A percentile compares a stretch with the other conserved stretches of the same genome.
phyloP scores from a whole-genome alignment of 2,797 vertebrate genomes.

The Halcyon smyrnensis region DNA sequence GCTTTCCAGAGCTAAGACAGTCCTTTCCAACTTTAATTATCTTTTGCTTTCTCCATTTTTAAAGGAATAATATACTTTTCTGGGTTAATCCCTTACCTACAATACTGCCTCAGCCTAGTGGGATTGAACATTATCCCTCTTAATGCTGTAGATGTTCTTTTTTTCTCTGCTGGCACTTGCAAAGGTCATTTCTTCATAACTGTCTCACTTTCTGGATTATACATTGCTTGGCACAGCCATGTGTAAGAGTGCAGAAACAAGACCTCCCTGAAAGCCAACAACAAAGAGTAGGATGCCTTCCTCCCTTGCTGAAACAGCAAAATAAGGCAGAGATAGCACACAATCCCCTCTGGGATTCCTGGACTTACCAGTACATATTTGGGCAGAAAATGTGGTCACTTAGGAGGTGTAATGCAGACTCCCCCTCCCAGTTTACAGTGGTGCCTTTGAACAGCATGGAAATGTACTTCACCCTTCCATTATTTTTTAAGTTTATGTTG shows the following conservation, averaged over 20 bases:
- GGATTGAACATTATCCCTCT: background rate
- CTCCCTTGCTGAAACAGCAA: background rate
- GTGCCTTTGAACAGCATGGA: background rate
- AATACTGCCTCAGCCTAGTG: background rate
- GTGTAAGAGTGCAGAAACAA: background rate
- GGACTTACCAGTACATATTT: background rate
- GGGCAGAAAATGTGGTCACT: background rate
- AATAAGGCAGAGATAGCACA: background rate
- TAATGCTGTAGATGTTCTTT: background rate
- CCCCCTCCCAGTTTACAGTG: background rate
- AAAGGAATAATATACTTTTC: background rate
- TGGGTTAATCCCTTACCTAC: slow-evolving; percentile 18
- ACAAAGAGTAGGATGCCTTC: background rate
- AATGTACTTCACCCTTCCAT: background rate
- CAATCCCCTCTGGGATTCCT: background rate
- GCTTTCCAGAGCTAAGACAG: background rate
- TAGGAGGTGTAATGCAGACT: background rate
- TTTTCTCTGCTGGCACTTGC: background rate
- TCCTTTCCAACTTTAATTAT: slow-evolving; percentile 26
- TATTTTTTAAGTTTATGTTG: background rate
- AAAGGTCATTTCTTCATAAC: background rate
- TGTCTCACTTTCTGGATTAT: background rate
- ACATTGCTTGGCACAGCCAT: background rate
- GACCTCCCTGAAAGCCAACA: background rate
- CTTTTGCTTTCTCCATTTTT: background rate